Evolutionary conservation across 2,797 vertebrate genomes (phyloP), one percentile per base, ranked within the genome.

Genomic region (Sebastiscus albofasciatus): DNA sequence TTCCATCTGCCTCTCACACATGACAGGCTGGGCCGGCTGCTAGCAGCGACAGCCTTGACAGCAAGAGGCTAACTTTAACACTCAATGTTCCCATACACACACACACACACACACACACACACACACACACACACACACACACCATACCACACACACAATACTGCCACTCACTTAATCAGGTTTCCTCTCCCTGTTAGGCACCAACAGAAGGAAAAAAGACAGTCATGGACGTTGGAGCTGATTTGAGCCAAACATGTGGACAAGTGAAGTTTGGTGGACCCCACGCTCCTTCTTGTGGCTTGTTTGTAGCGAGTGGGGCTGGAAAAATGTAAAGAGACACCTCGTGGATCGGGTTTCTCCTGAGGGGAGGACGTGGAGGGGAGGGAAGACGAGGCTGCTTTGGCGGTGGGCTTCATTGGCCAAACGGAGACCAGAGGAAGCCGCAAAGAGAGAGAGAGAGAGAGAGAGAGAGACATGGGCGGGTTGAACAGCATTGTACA

Each of bases 251-350:
- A 81, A 87, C 86, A 91, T 87, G 89, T 84, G 88, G 85, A 84
- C 81, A 2, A 55, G 62, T 39, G 52, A 42, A 31, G 80, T 83
- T 84, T 27, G 62, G 72, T 49, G 26, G 79, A 80, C 36, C 61
- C 88, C 88, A 72, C 81, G 55, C 73, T 91, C 73, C 42, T 49
- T 78, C 86, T 67, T 20, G 70, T 67, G 67, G 73, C 85, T 84
- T 74, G 90, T 91, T 88, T 87, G 89, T 79, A 89, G 84, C n/a
- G n/a, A 90, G 84, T 65, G 80, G 33, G 68, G 87, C 87, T 87
- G 87, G 73, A 84, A 81, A 90, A 76, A 84, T 89, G 93, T 92
- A 95, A 95, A 93, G 86, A 88, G 93, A 94, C 90, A 89, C 92
- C 88, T 59, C 60, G 62, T 60, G 86, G 92, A 85, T 96, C 94